Base-by-base conservation (phyloP, 2,888 invertebrate species). In the Diloba caeruleocephala region DNA sequence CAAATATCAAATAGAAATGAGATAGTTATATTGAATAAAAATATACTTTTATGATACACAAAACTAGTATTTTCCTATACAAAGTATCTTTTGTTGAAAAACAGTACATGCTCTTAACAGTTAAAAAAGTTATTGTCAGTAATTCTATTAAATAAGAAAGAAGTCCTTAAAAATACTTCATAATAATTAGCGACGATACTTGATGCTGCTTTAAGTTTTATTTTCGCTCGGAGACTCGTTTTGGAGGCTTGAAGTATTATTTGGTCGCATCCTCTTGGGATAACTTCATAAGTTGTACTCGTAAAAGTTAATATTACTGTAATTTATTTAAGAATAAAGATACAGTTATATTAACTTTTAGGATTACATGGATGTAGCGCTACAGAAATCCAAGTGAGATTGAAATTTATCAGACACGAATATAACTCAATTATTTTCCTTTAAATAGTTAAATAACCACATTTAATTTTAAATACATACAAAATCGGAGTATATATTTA, bases 181-280 rank as follows among this genome's bases (percentile, higher is more conserved):
- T 19, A 56, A 52, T 53, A 53, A 54, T 69, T 69, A 50, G 56
- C 38, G 19, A 21, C 28, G 49, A 54, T 48, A 68, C 59, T 60
- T 43, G 52, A 66, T 57, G 13, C 43, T 50, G 37, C 37, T 69
- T 58, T 49, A 56, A 68, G 58, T 67, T 63, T 51, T 62, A 53
- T 56, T 65, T 55, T 58, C 58, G 60, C 60, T 55, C 31, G 32
- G 54, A 50, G 46, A 51, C 59, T 54, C 46, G 43, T 56, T 67
- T 56, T 45, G 39, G 48, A 23, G 58, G 50, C 53, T 15, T 31
- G 8, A 48, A 50, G 50, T 66, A 39, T 64, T 46, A 52, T 64
- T 63, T 42, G 25, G 39, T 23, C 25, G 33, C 41, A 52, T 26
- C 43, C 52, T 52, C 63, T 46, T 32, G 56, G 29, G 46, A 28